Conservation (phyloP, 2,888 invertebrate species). For the Cantharis rufa region DNA sequence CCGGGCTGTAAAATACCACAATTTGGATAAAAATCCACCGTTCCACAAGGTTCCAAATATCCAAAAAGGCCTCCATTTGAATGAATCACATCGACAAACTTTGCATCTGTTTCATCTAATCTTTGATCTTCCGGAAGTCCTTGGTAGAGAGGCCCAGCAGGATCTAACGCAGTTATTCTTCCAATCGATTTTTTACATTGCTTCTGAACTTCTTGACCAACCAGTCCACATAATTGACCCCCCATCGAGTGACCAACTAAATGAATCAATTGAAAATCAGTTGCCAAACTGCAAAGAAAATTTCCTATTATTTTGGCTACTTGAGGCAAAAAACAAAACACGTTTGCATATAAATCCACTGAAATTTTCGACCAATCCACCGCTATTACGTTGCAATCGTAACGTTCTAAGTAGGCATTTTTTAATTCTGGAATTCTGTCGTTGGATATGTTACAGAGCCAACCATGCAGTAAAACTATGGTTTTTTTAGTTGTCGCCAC, state of each 20-base stretch:
- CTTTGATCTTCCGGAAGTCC: background rate
- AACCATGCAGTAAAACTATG: constrained; percentile 8
- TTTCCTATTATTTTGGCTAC: background rate
- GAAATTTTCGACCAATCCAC: constrained; percentile 12
- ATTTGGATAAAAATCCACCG: constrained; percentile 8
- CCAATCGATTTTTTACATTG: constrained; percentile 1
- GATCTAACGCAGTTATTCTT: constrained; percentile 25
- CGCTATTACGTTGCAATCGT: constrained; percentile 11
- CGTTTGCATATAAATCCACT: background rate
- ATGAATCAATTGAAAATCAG: background rate
- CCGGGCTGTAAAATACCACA: constrained; percentile 5
- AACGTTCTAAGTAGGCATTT: constrained; percentile 11
- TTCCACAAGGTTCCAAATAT: background rate
- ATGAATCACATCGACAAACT: constrained; percentile 21
- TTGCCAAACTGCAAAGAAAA: background rate
- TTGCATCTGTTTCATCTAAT: constrained; percentile 9
- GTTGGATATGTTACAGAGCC: constrained; percentile 12
- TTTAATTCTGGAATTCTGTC: constrained; percentile 12
- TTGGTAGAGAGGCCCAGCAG: constrained; percentile 19
- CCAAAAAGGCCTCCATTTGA: constrained; percentile 3
- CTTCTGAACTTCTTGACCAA: background rate
- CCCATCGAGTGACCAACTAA: constrained; percentile 16
- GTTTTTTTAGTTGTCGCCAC: background rate
- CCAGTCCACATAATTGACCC: constrained; percentile 12
- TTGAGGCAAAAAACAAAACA: background rate